Conservation (phyloP, 1,140 invertebrate species). For the Drosophila triauraria region DNA sequence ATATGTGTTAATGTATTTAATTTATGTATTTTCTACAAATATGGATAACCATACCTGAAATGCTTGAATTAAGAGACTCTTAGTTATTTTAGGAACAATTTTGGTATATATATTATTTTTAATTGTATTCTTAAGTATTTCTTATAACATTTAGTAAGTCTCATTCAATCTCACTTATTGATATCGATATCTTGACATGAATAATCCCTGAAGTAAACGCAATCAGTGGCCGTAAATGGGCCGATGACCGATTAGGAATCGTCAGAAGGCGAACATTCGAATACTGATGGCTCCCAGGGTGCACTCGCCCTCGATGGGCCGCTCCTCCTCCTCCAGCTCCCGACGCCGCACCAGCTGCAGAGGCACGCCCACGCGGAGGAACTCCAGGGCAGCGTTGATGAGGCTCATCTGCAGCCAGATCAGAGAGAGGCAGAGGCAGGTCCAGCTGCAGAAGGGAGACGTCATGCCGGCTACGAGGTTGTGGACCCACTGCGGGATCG, state of each 20-base stretch:
- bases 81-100: too few relatives aligned
- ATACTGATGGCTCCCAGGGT: constrained; percentile 49
- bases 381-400: constrained; percentile 39
- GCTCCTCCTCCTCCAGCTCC: constrained; percentile 34
- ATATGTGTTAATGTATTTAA: too few relatives aligned
- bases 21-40: neutral
- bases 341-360: constrained; percentile 35
- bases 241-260: neutral
- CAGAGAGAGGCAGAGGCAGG: constrained; percentile 28
- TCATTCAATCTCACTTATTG: neutral
- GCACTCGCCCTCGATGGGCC: constrained; percentile 38
- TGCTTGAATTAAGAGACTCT: neutral
- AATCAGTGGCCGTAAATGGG: neutral
- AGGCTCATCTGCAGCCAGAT: constrained; percentile 44
- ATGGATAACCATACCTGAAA: neutral
- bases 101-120: neutral
- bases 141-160: constrained; percentile 1
- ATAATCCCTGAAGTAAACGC: neutral
- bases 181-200: neutral
- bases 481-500: constrained; percentile 15
- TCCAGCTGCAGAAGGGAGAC: neutral
- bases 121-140: neutral
- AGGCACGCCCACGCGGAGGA: constrained; percentile 20
- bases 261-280: constrained; percentile 47
- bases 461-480: constrained; percentile 14